A percentile compares a stretch with the other conserved stretches of the same genome.
Conservation (phyloP, 2,888 invertebrate species). For the Cylloceria caligata region DNA sequence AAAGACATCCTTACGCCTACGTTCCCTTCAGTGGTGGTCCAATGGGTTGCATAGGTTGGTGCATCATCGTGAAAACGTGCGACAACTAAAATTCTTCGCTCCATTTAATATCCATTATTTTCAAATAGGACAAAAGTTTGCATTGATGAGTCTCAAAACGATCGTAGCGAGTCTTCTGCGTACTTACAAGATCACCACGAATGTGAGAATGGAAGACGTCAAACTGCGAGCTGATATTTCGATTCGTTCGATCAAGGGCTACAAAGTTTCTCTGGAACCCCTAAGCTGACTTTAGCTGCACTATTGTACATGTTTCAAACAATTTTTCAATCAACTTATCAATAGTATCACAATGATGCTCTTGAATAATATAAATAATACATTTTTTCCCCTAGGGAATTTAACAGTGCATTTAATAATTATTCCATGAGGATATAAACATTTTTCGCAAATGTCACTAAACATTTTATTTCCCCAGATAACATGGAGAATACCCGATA, state of each 20-base stretch:
- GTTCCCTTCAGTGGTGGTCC: slow-evolving; percentile 71
- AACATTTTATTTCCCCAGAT: neutral
- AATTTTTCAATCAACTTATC: neutral
- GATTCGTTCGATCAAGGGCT: slow-evolving; percentile 69
- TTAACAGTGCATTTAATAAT: neutral
- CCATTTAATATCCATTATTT: slow-evolving; percentile 30
- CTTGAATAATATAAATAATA: neutral
- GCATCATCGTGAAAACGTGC: neutral
- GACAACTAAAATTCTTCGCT: neutral
- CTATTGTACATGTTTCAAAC: neutral
- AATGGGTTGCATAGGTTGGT: slow-evolving; percentile 68
- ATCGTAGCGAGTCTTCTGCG: slow-evolving; percentile 68
- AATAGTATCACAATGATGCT: neutral
- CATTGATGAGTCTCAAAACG: slow-evolving; percentile 70
- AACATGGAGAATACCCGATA: neutral
- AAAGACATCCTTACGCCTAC: slow-evolving; percentile 67
- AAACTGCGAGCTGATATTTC: slow-evolving; percentile 68
- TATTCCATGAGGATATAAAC: neutral
- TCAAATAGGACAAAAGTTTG: slow-evolving; percentile 70
- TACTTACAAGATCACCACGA: slow-evolving; percentile 60
- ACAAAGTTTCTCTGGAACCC: slow-evolving; percentile 63
- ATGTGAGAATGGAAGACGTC: slow-evolving; percentile 55
- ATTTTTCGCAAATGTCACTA: neutral
- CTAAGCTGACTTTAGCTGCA: slow-evolving; percentile 17
- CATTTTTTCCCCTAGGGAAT: neutral